Percentiles rank a stretch among this genome's conserved stretches.
These are phyloP conservation scores for Natator depressus DNA, from an alignment of 2,113 vertebrate genomes.

Conservation along the genomic window DNA sequence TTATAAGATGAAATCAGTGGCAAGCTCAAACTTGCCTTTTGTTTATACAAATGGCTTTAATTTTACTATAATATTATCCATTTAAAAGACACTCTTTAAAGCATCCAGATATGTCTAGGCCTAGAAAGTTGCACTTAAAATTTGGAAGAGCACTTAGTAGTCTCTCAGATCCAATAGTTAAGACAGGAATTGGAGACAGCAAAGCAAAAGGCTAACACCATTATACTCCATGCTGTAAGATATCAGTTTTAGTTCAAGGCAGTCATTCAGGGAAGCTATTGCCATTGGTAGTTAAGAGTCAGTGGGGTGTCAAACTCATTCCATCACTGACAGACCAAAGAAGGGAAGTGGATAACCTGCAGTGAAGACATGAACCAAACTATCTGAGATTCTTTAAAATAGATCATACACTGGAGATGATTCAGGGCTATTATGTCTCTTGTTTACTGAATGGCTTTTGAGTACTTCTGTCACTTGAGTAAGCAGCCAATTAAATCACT, in stretches of 20 bases:
- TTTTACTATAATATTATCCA: background rate
- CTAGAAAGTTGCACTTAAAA: background rate
- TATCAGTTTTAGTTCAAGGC: background rate
- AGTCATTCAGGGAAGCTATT: background rate
- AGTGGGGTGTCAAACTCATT: background rate
- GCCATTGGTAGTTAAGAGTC: background rate
- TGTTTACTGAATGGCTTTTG: background rate
- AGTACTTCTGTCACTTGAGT: background rate
- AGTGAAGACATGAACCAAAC: background rate
- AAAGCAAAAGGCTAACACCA: background rate
- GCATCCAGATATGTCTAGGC: background rate
- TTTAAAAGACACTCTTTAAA: background rate
- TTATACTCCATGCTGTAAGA: background rate
- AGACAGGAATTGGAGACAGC: background rate
- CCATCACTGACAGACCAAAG: background rate
- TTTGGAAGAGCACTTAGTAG: background rate
- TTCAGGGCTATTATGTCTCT: background rate
- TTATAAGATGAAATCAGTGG: background rate
- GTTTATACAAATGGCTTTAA: background rate
- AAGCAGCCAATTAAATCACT: background rate
- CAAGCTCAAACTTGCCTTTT: background rate
- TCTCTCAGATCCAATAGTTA: background rate
- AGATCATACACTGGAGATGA: background rate
- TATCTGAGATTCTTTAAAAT: background rate
- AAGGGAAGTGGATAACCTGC: background rate